Percentiles rank a stretch among this genome's conserved stretches.
These are phyloP conservation scores for Trichomycterus rosablanca DNA, from an alignment of 2,113 vertebrate genomes.

Conservation along the genomic window DNA sequence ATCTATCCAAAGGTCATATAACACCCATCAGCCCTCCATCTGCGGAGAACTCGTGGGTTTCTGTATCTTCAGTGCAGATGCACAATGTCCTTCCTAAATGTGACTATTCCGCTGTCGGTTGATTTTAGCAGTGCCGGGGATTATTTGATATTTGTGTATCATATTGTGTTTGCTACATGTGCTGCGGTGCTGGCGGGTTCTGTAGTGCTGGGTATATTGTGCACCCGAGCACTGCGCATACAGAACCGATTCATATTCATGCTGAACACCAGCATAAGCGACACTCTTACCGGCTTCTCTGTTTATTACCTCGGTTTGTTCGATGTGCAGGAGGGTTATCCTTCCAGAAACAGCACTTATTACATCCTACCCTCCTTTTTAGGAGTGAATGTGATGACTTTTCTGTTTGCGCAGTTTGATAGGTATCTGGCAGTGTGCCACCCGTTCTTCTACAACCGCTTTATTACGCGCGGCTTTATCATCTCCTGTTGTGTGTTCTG, in stretches of 20 bases:
- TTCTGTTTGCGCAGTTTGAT: conserved; percentile 72
- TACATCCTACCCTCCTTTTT: conserved; percentile 69
- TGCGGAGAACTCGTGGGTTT: conserved; percentile 19
- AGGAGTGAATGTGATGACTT: conserved; percentile 69
- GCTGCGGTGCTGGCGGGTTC: conserved; percentile 63
- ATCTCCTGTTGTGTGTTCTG: conserved; percentile 58
- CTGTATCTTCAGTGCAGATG: neutral
- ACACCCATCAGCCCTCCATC: conserved; percentile 23
- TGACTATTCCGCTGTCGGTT: conserved; percentile 59
- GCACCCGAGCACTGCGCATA: conserved; percentile 53
- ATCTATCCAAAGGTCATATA: conserved; percentile 1
- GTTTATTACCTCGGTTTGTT: conserved; percentile 72
- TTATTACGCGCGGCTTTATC: conserved; percentile 51
- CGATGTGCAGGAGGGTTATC: conserved; percentile 71
- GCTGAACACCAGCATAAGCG: conserved; percentile 73
- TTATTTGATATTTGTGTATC: conserved; percentile 66
- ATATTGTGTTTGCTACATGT: conserved; percentile 63
- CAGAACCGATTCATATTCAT: conserved; percentile 74
- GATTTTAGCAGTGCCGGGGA: conserved; percentile 55
- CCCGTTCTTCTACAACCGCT: conserved; percentile 67
- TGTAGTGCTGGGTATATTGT: conserved; percentile 59
- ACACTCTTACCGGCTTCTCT: conserved; percentile 68
- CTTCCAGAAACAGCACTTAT: conserved; percentile 64
- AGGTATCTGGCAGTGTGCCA: conserved; percentile 67
- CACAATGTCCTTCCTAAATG: conserved; percentile 42